Base-by-base conservation (phyloP, 1,140 invertebrate genomes). In the Sarcophaga bullata region DNA sequence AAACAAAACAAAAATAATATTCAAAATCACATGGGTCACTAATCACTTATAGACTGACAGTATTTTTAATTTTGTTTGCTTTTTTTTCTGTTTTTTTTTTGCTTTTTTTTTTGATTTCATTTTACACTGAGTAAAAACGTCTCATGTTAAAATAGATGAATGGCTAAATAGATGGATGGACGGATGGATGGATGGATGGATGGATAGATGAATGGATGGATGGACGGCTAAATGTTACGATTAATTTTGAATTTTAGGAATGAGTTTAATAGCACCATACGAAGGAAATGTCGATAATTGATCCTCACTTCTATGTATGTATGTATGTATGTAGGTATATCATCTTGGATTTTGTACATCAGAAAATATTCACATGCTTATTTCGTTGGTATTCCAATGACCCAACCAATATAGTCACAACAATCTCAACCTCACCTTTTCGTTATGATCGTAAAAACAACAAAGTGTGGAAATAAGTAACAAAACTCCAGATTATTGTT, bases 21-120 rank as follows among this genome's bases (percentile, higher is more conserved):
- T 68, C 19, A 68, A n/a, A 68, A 19, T 68, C 62, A 68, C 62
- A 68, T 68, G 62, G 62, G n/a, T 68, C n/a, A 68, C 62, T 68
- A 68, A 68, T 68, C 62, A 68, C 62, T 68, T 9, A n/a, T 25
- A 19, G 17, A 68, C 62, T 68, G 62, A 68, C 62, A 68, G 62
- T 68, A 25, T 68, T 19, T 25, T 10, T 37, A 37, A 37, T 37
- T 37, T 37, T 37, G 25, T 37, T 37, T 37, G 1, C 25, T 37
- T 37, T 4, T 37, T 37, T 37, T 37, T 37, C 4, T 37, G 1
- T 37, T 37, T 4, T 37, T 37, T 37, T 1, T 37, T 37, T 37
- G 1, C 25, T 37, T 37, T 4, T 37, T 37, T 37, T 37, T 37
- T 37, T 37, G 1, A n/a, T n/a, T n/a, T n/a, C n/a, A n/a, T 37